Evolutionary conservation across 2,888 invertebrate species (phyloP).

Genomic region (Dilophus febrilis): DNA sequence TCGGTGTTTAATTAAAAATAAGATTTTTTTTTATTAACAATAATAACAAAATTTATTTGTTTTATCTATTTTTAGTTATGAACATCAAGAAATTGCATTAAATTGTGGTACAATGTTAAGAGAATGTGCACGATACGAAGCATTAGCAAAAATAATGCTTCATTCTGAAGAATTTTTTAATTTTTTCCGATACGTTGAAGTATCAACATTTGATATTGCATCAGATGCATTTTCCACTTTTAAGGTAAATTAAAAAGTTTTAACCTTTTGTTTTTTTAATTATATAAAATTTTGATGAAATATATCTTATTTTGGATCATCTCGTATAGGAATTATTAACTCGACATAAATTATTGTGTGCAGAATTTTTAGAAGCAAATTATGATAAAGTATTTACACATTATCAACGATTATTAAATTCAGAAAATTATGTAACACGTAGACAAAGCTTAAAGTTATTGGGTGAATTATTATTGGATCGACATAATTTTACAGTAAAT

Average conservation of each 20-base stretch:
- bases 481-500: conserved; percentile 94
- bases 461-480: conserved; percentile 90
- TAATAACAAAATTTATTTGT: conserved; percentile 34
- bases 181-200: conserved; percentile 99
- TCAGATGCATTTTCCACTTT: conserved; percentile 99
- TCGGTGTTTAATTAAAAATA: no score
- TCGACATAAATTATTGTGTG: conserved; percentile 87
- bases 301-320: not conserved
- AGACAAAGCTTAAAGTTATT: conserved; percentile 95
- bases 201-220: conserved; percentile 99
- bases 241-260: conserved; percentile 48
- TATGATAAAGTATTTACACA: conserved; percentile 96
- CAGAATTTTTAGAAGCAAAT: conserved; percentile 96
- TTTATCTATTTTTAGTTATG: no score
- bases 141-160: conserved; percentile 94
- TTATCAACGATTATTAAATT: conserved; percentile 93
- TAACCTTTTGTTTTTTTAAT: not conserved
- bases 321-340: conserved; percentile 69
- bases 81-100: conserved; percentile 95
- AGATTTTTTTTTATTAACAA: not conserved
- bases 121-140: conserved; percentile 96
- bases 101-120: conserved; percentile 98
- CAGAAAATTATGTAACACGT: conserved; percentile 98
- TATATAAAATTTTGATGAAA: not conserved
- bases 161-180: conserved; percentile 97